Evolutionary conservation across 1,140 invertebrate species (phyloP).

Genomic region (Anagrus nilaparvatae): DNA sequence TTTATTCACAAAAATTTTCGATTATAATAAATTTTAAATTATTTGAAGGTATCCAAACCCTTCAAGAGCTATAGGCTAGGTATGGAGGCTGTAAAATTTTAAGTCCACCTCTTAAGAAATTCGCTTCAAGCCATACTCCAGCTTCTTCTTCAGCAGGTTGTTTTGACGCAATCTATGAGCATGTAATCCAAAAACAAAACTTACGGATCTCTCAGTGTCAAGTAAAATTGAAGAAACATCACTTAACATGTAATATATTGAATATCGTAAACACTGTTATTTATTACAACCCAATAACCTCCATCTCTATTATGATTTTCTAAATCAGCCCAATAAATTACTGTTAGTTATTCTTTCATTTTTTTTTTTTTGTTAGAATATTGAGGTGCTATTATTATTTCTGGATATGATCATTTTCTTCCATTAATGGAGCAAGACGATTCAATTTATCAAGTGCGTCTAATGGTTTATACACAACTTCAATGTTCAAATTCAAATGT

Average conservation of each 20-base stretch:
- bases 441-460: conserved; percentile 67
- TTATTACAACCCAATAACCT: conserved; percentile 80
- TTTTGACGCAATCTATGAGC: conserved; percentile 59
- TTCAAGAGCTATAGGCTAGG: too few relatives aligned
- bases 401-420: conserved; percentile 82
- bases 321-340: conserved; percentile 70
- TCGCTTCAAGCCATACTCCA: conserved; percentile 54
- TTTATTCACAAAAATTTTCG: too few relatives aligned
- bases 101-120: conserved; percentile 72
- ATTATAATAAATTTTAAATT: too few relatives aligned
- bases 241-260: conserved; percentile 66
- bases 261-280: conserved; percentile 80
- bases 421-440: conserved; percentile 56
- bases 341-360: conserved; percentile 55
- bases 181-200: conserved; percentile 69
- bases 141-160: conserved; percentile 62
- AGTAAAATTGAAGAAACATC: conserved; percentile 38
- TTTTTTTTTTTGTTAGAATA: conserved; percentile 40
- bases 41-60: too few relatives aligned
- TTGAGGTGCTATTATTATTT: conserved; percentile 54
- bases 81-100: conserved; percentile 69
- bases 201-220: conserved; percentile 64
- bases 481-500: too few relatives aligned
- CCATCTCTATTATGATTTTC: conserved; percentile 89
- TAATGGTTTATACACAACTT: conserved; percentile 51